A percentile compares a stretch with the other conserved stretches of the same genome.
Evolutionary conservation across 2,888 invertebrate genomes (phyloP).

Genomic region (Oscheius myriophilus): DNA sequence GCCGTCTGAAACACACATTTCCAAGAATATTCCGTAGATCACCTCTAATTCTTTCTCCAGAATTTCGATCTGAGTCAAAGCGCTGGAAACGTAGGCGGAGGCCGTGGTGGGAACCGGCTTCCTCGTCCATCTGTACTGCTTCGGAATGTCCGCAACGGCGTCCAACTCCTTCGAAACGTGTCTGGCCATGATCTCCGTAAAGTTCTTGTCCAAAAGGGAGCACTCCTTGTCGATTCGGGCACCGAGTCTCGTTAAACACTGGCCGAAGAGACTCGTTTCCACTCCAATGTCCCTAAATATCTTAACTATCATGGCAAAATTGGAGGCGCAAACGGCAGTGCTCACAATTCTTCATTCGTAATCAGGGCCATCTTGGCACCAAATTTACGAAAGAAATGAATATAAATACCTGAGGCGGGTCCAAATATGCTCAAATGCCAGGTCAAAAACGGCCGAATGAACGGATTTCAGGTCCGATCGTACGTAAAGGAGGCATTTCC

Average conservation of each 20-base stretch:
- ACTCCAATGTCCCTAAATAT: slow-evolving; percentile 41
- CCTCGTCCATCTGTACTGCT: slow-evolving; percentile 69
- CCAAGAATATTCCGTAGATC: neutral
- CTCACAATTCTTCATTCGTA: neutral
- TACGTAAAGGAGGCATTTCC: slow-evolving; percentile 27
- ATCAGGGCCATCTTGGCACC: too few species aligned
- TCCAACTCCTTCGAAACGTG: slow-evolving; percentile 35
- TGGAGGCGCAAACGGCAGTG: too few species aligned
- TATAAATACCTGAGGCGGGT: slow-evolving; percentile 40
- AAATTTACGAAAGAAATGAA: neutral
- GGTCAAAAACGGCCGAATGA: slow-evolving; percentile 41
- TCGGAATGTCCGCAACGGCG: slow-evolving; percentile 86
- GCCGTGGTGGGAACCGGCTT: slow-evolving; percentile 80
- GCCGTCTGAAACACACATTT: slow-evolving; percentile 4
- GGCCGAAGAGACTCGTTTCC: slow-evolving; percentile 60
- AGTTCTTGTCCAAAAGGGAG: slow-evolving; percentile 29
- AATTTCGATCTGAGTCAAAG: slow-evolving; percentile 26
- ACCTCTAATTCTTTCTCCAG: slow-evolving; percentile 36
- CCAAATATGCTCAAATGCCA: slow-evolving; percentile 50
- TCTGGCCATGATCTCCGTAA: slow-evolving; percentile 14
- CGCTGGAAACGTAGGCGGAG: slow-evolving; percentile 77
- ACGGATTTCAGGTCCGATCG: slow-evolving; percentile 28
- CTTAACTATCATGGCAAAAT: too few species aligned
- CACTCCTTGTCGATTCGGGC: slow-evolving; percentile 33
- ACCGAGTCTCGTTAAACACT: slow-evolving; percentile 46